Conservation (phyloP, 1,140 invertebrate genomes). For the Nylanderia fulva region DNA sequence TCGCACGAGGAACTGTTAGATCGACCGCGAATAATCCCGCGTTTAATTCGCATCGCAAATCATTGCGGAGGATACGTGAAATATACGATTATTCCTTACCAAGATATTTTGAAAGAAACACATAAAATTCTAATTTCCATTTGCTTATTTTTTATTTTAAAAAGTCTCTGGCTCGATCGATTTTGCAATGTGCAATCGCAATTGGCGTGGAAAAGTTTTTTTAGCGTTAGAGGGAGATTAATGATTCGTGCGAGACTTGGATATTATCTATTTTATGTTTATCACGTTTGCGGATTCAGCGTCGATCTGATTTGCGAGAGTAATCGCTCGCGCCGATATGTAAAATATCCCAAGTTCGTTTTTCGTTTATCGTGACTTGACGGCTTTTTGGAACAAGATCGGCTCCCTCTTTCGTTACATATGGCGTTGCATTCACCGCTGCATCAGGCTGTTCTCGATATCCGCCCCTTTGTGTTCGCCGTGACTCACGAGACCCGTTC, state of each 20-base stretch:
- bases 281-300: no score
- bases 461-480: conserved; percentile 39
- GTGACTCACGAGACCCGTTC: conserved; percentile 37
- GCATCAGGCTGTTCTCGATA: conserved; percentile 24
- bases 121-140: no score
- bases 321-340: background rate
- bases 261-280: no score
- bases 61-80: conserved; percentile 2
- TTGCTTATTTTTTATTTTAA: background rate
- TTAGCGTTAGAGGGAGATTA: no score
- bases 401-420: background rate
- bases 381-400: background rate
- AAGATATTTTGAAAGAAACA: no score
- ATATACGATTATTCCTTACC: background rate
- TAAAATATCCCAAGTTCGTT: background rate
- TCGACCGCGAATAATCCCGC: conserved; percentile 24
- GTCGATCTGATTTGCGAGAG: background rate
- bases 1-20: background rate
- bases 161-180: background rate
- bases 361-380: conserved; percentile 4
- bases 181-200: background rate
- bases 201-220: no score
- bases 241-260: no score
- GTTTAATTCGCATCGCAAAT: conserved; percentile 25
- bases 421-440: background rate